Percentiles rank a stretch among this genome's conserved stretches.
Conservation (phyloP, 2,797 vertebrate genomes). For the Semaprochilodus insignis region DNA sequence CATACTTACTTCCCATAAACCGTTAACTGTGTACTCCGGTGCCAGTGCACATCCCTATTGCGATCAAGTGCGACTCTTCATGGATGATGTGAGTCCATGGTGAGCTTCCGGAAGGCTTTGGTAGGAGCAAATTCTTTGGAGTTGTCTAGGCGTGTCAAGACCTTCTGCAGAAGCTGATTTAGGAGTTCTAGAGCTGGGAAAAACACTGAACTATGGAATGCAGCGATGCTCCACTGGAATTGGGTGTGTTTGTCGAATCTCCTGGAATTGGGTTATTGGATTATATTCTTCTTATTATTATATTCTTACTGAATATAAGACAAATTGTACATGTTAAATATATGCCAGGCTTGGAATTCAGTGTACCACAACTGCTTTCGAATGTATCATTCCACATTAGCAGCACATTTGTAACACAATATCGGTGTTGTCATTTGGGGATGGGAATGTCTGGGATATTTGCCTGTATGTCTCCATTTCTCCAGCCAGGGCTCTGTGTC, state of each 20-base stretch:
- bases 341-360: no score
- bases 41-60: no score
- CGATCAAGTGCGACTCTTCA: no score
- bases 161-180: background rate
- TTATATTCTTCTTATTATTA: no score
- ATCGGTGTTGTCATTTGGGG: background rate
- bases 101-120: no score
- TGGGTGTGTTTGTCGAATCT: background rate
- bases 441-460: background rate
- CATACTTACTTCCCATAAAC: no score
- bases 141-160: background rate
- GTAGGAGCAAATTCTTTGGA: no score
- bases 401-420: slow-evolving; percentile 6
- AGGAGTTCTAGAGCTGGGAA: background rate
- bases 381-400: background rate
- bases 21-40: no score
- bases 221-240: background rate
- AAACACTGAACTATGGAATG: no score
- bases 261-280: background rate
- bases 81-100: no score
- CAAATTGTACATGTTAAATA: background rate
- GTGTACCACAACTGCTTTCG: background rate
- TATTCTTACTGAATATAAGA: background rate
- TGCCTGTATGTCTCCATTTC: background rate
- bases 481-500: slow-evolving; percentile 61